Evolutionary conservation across 2,888 invertebrate species (phyloP).

Genomic region (Cecidostiba fungosa): DNA sequence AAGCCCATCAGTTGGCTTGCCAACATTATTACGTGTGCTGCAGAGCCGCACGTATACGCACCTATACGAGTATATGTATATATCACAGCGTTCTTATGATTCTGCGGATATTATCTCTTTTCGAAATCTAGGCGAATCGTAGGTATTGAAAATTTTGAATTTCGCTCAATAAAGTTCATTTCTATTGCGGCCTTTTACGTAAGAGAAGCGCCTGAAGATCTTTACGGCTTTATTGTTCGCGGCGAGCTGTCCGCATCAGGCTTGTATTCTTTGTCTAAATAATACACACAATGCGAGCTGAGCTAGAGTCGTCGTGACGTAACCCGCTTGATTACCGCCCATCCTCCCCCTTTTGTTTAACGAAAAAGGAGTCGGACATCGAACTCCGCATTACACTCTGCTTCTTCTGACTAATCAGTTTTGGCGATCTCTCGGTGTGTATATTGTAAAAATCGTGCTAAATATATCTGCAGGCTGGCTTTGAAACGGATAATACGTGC

Average conservation of each 20-base stretch:
- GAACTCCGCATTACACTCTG: no score
- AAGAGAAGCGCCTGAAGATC: neutral
- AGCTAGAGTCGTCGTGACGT: neutral
- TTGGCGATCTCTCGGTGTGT: neutral
- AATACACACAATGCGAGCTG: neutral
- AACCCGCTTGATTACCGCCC: neutral
- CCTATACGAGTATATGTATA: no score
- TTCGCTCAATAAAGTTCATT: no score
- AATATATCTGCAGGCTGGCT: neutral
- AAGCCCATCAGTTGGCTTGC: slow-evolving; percentile 22
- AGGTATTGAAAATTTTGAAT: no score
- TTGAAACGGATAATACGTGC: neutral
- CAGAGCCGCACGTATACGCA: neutral
- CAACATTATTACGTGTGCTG: slow-evolving; percentile 39
- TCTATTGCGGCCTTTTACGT: neutral
- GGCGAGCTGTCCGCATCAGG: no score
- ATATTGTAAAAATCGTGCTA: neutral
- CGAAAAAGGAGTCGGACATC: slow-evolving; percentile 9
- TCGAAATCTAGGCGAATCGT: neutral
- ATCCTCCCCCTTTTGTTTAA: neutral
- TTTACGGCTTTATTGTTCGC: neutral
- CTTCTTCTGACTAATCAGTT: neutral
- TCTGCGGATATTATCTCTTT: no score
- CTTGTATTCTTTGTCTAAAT: neutral
- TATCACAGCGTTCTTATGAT: no score